Evolutionary conservation across 2,888 invertebrate species (phyloP), one percentile per base, ranked within the genome.

Genomic region (Rugalucina vietnamica): DNA sequence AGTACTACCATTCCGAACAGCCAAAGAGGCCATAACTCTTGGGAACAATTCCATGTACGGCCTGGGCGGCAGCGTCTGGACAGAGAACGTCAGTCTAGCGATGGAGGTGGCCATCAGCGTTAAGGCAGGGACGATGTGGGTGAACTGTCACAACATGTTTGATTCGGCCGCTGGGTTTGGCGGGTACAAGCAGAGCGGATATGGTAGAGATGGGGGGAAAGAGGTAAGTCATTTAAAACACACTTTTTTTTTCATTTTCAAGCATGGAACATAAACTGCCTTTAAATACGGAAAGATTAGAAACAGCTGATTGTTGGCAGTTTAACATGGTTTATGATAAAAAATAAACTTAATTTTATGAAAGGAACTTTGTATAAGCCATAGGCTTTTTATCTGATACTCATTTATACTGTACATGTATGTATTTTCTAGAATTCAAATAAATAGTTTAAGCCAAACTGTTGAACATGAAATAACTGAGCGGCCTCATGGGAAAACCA

Each of bases 41-140:
- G 95, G 96, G 34, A 96, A 96, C 93, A 96, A 96, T 91, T 94
- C 95, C 21, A 94, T 95, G 57, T 95, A 95, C 91, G 96, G 96
- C 5, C 93, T 96, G 12, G 96, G 95, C 18, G 95, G 95, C 2
- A 96, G 96, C 82, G 94, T 96, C 36, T 96, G 96, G 96, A 95
- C 96, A 1, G 96, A 96, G 94, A 96, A 95, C 90, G 91, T 95
- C 57, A 95, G 95, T 49, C 91, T 96, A 32, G 95, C 95, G 1
- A 93, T 96, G 90, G 96, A 96, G 93, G 95, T 96, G 10, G 95
- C 95, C 0, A 91, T 94, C 69, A 95, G 95, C 89, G 90, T 96
- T 27, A 95, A 96, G 91, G 95, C 95, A 12, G 95, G 95, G 18
- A 95, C 96, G 69, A 95, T 96, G 37, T 96, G 96, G 96, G 93